Conservation (phyloP, 2,888 invertebrate species). For the Ichneumoninae sp. region DNA sequence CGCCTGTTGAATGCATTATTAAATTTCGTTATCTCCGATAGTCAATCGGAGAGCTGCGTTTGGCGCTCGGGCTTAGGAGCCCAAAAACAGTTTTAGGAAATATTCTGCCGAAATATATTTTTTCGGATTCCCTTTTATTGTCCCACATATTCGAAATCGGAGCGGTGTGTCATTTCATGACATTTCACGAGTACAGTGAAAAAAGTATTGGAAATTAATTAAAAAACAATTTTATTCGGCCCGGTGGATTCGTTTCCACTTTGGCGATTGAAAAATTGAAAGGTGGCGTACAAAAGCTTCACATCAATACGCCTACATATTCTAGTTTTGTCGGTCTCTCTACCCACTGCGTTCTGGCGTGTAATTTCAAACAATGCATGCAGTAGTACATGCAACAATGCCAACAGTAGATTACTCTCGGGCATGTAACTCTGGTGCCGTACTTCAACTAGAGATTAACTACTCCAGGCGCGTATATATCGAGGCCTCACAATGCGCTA, state of each 20-base stretch:
- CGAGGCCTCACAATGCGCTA: slow-evolving; percentile 16
- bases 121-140: background rate
- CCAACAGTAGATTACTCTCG: slow-evolving; percentile 24
- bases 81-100: background rate
- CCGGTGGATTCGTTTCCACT: slow-evolving; percentile 29
- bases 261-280: slow-evolving; percentile 43
- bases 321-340: slow-evolving; percentile 24
- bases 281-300: background rate
- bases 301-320: background rate
- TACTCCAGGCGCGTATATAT: slow-evolving; percentile 3
- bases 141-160: too few relatives aligned
- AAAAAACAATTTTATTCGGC: slow-evolving; percentile 18
- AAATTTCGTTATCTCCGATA: slow-evolving; percentile 27
- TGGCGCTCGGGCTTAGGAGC: background rate
- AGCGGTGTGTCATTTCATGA: background rate
- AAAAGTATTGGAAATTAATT: slow-evolving; percentile 8
- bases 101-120: background rate
- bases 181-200: background rate
- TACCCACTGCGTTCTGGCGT: slow-evolving; percentile 16
- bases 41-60: slow-evolving; percentile 8
- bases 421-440: slow-evolving; percentile 9
- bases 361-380: slow-evolving; percentile 55
- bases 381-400: slow-evolving; percentile 15
- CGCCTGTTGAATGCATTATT: slow-evolving; percentile 19
- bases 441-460: slow-evolving; percentile 39